Evolutionary conservation across 2,797 vertebrate genomes (phyloP), one percentile per base, ranked within the genome.

Genomic region (Crypturellus tataupa): DNA sequence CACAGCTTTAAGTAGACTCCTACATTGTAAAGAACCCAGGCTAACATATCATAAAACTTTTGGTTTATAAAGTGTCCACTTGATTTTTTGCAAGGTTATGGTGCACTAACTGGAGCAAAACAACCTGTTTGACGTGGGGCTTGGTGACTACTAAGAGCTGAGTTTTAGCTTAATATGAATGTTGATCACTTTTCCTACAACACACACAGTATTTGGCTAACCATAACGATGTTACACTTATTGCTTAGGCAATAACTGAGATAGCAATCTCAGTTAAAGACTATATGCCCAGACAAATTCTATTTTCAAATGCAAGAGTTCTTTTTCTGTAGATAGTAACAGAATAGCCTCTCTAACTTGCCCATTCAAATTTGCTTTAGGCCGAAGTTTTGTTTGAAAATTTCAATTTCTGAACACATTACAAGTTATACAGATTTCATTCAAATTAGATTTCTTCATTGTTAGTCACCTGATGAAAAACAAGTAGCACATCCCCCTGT

Each of bases 261-360:
- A 90, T 53, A 97, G 90, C 88, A 97, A 96, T 93, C 85, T 96
- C 91, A 77, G n/a, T 92, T 97, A 93, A 97, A 97, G 95, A 97
- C 78, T 95, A 85, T 94, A 96, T 89, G 71, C 81, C 75, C 80
- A 96, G 92, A 95, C 96, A 96, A 97, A 95, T 97, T 97, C 78
- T 82, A 63, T 96, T 97, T 97, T 77, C 68, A 95, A 97, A 95
- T 67, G 82, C 67, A 94, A 96, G 76, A 44, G 93, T 94, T 96
- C 37, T 95, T 97, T 96, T 95, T 94, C 87, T 92, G 18, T 56
- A 94, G 96, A 93, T 92, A 94, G 87, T 80, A 95, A 94, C 79
- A 94, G 93, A 97, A 89, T 55, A 94, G 63, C 35, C 62, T 76
- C 89, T 96, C 58, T 95, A 96, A 92, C 39, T 95, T 95, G 87